Conservation (phyloP, 2,888 invertebrate species). For the Drosophila paucipuncta region DNA sequence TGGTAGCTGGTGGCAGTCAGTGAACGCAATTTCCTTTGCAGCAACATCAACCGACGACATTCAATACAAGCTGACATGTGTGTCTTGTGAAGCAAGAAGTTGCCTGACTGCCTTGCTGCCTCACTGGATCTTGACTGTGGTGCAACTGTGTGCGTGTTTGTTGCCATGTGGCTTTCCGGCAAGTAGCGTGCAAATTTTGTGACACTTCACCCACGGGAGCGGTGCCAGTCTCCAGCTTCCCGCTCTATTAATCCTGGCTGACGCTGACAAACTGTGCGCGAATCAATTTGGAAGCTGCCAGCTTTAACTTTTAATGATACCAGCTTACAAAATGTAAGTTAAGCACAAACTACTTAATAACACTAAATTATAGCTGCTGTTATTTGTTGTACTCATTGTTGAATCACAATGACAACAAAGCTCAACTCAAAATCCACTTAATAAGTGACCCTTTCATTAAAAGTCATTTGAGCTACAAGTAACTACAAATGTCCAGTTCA, state of each 20-base stretch:
- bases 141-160: slow-evolving; percentile 16
- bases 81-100: slow-evolving; percentile 39
- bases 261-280: slow-evolving; percentile 67
- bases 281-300: slow-evolving; percentile 54
- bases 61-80: slow-evolving; percentile 68
- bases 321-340: not conserved
- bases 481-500: slow-evolving; percentile 18
- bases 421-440: not conserved
- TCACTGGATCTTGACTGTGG: slow-evolving; percentile 12
- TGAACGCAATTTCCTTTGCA: slow-evolving; percentile 63
- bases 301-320: slow-evolving; percentile 20
- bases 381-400: not conserved
- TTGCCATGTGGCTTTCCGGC: slow-evolving; percentile 70
- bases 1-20: slow-evolving; percentile 54
- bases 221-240: slow-evolving; percentile 45
- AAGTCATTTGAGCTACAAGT: slow-evolving; percentile 13
- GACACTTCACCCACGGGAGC: slow-evolving; percentile 80
- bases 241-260: slow-evolving; percentile 72
- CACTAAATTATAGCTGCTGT: not conserved
- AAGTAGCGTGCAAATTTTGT: slow-evolving; percentile 77
- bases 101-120: slow-evolving; percentile 17
- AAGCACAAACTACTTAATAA: not conserved
- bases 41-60: slow-evolving; percentile 64
- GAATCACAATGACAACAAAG: not conserved
- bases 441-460: slow-evolving; percentile 11